Percentiles rank a stretch among this genome's conserved stretches.
These are phyloP conservation scores for Hipparchia sbordonii DNA, from an alignment of 2,888 invertebrate genomes.

Conservation along the genomic window DNA sequence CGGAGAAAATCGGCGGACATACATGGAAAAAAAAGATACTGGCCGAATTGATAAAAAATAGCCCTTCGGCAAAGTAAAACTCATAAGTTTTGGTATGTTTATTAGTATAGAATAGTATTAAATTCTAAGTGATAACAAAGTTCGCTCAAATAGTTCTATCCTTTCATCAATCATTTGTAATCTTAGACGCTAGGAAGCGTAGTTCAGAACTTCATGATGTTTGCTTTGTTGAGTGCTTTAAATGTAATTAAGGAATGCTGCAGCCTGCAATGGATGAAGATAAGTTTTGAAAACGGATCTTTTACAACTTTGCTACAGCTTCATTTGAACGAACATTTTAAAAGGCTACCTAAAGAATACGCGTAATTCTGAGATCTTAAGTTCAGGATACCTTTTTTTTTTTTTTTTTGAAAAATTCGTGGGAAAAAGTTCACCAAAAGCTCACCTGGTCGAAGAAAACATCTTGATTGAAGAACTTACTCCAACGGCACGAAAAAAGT, in stretches of 20 bases:
- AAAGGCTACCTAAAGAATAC: neutral
- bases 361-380: no score
- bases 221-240: constrained; percentile 17
- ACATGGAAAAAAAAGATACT: no score
- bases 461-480: no score
- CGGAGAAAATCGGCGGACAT: no score
- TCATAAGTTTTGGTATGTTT: neutral
- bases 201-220: constrained; percentile 19
- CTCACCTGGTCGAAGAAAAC: no score
- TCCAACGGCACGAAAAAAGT: no score
- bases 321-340: neutral
- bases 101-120: neutral
- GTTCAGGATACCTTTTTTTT: no score
- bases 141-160: constrained; percentile 10
- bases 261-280: constrained; percentile 4
- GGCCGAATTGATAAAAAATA: no score
- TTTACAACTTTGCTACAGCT: constrained; percentile 2
- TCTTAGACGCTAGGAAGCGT: constrained; percentile 9
- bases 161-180: constrained; percentile 19
- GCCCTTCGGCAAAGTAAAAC: constrained; percentile 2
- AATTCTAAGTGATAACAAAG: constrained; percentile 16
- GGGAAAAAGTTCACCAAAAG: no score
- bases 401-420: no score
- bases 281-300: constrained; percentile 7
- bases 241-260: constrained; percentile 16